Percentiles rank a stretch among this genome's conserved stretches.
phyloP scores from a whole-genome alignment of 2,113 vertebrate species.

The Triplophysa rosa region DNA sequence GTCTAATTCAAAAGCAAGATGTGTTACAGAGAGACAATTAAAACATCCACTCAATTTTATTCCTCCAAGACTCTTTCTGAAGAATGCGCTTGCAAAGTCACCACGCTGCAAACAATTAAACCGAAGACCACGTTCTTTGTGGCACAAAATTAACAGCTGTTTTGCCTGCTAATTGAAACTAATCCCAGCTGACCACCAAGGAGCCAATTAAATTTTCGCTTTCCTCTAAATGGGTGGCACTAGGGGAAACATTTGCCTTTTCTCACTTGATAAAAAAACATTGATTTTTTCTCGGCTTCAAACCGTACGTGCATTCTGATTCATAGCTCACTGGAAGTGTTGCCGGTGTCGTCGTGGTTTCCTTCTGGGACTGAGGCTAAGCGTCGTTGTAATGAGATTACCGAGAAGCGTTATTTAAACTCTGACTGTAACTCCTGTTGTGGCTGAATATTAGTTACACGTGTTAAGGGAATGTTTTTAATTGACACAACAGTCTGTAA shows the following conservation, averaged over 20 bases:
- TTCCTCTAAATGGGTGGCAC: slow-evolving; percentile 59
- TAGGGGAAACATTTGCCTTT: slow-evolving; percentile 58
- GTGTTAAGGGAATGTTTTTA: not conserved
- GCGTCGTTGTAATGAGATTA: slow-evolving; percentile 25
- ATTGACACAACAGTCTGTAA: not conserved
- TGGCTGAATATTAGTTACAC: not conserved
- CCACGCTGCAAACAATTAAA: slow-evolving; percentile 66
- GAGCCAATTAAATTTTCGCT: slow-evolving; percentile 70
- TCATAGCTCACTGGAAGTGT: slow-evolving; percentile 28
- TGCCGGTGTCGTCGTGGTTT: not conserved
- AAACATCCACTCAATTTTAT: slow-evolving; percentile 45
- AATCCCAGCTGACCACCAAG: slow-evolving; percentile 72
- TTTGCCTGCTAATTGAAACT: slow-evolving; percentile 71
- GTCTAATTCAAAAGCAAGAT: slow-evolving; percentile 1
- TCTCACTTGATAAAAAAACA: slow-evolving; percentile 59
- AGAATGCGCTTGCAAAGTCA: slow-evolving; percentile 49
- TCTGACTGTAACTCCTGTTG: slow-evolving; percentile 11
- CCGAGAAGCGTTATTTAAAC: slow-evolving; percentile 1
- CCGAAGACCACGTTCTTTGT: slow-evolving; percentile 66
- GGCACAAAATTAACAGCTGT: slow-evolving; percentile 70
- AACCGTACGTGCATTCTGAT: slow-evolving; percentile 37
- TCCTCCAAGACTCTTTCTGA: slow-evolving; percentile 21
- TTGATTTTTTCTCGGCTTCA: slow-evolving; percentile 53
- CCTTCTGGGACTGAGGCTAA: slow-evolving; percentile 13
- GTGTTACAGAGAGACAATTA: slow-evolving; percentile 57